Percentiles rank a stretch among this genome's conserved stretches.
Evolutionary conservation across 2,888 invertebrate species (phyloP).

Genomic region (Chesias legatella): DNA sequence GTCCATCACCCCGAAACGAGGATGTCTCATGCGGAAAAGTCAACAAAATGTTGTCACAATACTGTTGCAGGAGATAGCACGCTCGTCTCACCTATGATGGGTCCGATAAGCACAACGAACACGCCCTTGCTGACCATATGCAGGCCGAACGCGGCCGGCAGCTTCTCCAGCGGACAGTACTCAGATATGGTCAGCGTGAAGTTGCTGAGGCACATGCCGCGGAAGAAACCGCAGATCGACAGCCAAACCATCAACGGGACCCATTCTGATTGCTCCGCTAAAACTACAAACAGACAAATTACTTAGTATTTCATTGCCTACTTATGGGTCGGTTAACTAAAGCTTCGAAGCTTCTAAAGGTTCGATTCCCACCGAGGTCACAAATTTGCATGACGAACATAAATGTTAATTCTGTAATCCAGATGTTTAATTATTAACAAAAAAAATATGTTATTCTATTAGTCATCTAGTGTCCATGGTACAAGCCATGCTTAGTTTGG

Average conservation of each 20-base stretch:
- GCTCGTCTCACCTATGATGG: conserved; percentile 81
- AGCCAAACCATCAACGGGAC: conserved; percentile 84
- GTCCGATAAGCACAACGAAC: conserved; percentile 85
- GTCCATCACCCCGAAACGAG: no score
- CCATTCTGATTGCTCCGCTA: conserved; percentile 87
- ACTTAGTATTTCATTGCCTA: not conserved
- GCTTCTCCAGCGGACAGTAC: conserved; percentile 85
- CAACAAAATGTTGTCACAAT: not conserved
- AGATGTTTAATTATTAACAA: no score
- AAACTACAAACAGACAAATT: conserved; percentile 65
- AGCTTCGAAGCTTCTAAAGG: no score
- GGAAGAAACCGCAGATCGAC: conserved; percentile 88
- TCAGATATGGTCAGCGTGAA: conserved; percentile 89
- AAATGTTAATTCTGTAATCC: no score
- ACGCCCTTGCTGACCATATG: conserved; percentile 89
- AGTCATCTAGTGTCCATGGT: no score
- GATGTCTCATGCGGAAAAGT: no score
- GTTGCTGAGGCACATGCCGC: conserved; percentile 89
- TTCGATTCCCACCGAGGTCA: no score
- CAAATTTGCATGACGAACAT: no score
- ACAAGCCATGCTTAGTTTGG: no score
- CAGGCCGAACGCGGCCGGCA: conserved; percentile 88
- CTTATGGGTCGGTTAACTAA: no score
- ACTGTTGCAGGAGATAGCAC: not conserved
- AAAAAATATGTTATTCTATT: no score